Base-by-base conservation (phyloP, 1,140 invertebrate species). In the Microplitis mediator region DNA sequence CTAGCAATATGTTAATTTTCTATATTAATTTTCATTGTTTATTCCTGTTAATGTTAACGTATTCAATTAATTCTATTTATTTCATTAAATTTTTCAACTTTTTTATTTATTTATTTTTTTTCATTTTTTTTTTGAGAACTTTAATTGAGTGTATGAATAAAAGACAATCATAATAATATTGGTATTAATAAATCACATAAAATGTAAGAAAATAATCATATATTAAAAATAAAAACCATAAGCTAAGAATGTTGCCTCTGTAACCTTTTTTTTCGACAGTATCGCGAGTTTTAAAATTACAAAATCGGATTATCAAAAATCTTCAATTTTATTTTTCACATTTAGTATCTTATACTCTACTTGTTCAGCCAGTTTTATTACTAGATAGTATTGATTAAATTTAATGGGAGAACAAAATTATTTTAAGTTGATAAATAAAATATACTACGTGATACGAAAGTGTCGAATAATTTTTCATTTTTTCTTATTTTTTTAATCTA, bases 1-100 rank as follows among this genome's bases (percentile, higher is more conserved):
- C 52, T 16, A 14, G 52, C 9, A 56, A 56, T 23, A 23, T 16
- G 16, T 56, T 56, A 14, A 14, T 23, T 16, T 56, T 56, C 52
- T 13, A 8, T 56, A 13, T 56, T 45, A 45, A 45, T 45, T 45
- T 45, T 45, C 39, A 45, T 45, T 45, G 39, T 45, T 45, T 45
- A 11, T 45, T 34, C 14, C 14, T 23, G 23, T 23, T 23, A 23
- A 23, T 8, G 54, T 11, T 8, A 11, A 32, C 14, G 2, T 58
- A 74, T 69, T 74, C 70, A 75, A 71, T 61, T 84, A 79, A 86
- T 85, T 54, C 84, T 83, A 45, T 45, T 45, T 11, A 45, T 45
- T 45, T 6, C 11, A 9, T 45, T 45, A 6, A 9, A 45, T 9
- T 45, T 45, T 45, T 0, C 6, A 45, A 45, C 3, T 45, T 45